Conservation (phyloP, 2,797 vertebrate species). For the Rhodeus uyekii region DNA sequence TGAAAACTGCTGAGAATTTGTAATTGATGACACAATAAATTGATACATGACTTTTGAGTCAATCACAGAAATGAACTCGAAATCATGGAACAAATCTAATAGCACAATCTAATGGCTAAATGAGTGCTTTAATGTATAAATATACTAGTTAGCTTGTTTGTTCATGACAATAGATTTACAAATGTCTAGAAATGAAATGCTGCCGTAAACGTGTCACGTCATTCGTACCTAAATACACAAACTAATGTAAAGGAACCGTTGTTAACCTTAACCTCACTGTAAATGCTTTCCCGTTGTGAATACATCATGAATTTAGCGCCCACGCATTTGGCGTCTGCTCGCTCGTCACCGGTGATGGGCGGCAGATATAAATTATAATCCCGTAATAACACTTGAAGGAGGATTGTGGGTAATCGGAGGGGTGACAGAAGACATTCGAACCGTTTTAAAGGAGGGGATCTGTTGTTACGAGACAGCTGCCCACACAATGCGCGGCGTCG, state of each 20-base stretch:
- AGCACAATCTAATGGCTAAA: neutral
- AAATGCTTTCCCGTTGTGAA: neutral
- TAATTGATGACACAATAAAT: neutral
- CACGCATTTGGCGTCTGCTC: neutral
- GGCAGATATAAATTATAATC: neutral
- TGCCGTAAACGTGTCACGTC: neutral
- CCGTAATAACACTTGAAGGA: constrained; percentile 15
- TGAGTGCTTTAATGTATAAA: neutral
- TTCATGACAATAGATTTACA: neutral
- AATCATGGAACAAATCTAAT: no score
- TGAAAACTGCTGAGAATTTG: neutral
- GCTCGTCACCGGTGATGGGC: neutral
- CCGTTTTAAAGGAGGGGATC: neutral
- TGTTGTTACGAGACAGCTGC: constrained; percentile 2
- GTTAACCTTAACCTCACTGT: neutral
- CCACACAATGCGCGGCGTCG: neutral
- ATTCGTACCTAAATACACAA: no score
- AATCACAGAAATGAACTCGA: neutral
- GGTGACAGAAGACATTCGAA: neutral
- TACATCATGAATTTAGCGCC: neutral
- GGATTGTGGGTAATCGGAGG: neutral
- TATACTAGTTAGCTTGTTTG: neutral
- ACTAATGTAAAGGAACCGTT: neutral
- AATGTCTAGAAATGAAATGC: neutral
- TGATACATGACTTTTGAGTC: neutral